phyloP scores from a whole-genome alignment of 2,797 vertebrate species.

The Phaenicophaeus curvirostris region DNA sequence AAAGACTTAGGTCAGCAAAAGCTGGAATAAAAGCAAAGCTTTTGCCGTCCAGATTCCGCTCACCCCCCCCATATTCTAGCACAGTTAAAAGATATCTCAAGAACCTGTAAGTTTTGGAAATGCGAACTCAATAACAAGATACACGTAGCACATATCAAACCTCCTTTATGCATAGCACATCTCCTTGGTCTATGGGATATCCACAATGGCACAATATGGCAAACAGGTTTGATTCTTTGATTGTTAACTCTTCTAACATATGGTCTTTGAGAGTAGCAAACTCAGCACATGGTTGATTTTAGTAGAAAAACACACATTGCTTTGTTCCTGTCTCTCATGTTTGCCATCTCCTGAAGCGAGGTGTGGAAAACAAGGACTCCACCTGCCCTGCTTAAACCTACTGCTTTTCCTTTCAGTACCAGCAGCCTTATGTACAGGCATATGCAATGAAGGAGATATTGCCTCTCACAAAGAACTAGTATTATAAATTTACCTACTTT shows the following conservation, averaged over 20 bases:
- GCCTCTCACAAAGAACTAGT: neutral
- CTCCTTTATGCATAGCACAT: neutral
- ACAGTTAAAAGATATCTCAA: neutral
- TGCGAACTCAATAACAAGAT: neutral
- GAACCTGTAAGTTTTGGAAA: neutral
- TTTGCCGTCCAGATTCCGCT: neutral
- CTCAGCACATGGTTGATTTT: neutral
- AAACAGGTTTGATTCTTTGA: neutral
- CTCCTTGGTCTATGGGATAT: neutral
- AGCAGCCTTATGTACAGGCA: accelerated
- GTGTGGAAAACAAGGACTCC: neutral
- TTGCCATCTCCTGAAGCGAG: neutral
- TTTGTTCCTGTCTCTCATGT: neutral
- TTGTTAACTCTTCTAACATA: neutral
- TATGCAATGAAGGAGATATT: neutral
- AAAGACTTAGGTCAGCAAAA: neutral
- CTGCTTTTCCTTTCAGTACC: neutral
- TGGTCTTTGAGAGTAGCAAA: neutral
- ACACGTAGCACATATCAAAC: neutral
- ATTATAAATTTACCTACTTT: neutral
- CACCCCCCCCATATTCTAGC: neutral
- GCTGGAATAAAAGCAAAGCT: neutral
- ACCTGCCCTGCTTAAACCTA: neutral
- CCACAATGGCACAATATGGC: neutral
- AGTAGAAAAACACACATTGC: neutral